A percentile compares a stretch with the other conserved stretches of the same genome.
These are phyloP conservation scores for Apantesis nais DNA, from an alignment of 2,888 invertebrate genomes.

Conservation along the genomic window DNA sequence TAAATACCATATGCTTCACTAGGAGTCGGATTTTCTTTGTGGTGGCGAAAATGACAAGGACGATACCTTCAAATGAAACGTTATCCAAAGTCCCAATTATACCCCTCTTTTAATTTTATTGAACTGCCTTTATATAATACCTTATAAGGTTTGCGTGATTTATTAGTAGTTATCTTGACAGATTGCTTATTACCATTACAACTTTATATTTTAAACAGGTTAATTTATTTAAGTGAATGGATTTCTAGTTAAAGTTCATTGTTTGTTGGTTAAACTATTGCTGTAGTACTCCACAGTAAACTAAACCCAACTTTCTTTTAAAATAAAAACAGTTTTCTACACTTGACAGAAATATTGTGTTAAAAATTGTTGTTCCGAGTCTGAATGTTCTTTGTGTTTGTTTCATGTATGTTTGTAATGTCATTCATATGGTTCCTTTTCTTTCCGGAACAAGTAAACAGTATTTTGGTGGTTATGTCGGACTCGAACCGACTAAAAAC, in stretches of 20 bases:
- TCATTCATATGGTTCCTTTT: background rate
- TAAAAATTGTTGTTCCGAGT: too few relatives aligned
- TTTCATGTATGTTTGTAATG: too few relatives aligned
- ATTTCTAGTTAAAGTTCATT: background rate
- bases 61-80: slow-evolving; percentile 59
- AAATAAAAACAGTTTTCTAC: too few relatives aligned
- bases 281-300: background rate
- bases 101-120: slow-evolving; percentile 61
- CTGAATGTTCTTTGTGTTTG: too few relatives aligned
- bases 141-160: slow-evolving; percentile 61
- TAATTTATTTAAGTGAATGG: slow-evolving; percentile 13
- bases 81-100: slow-evolving; percentile 62
- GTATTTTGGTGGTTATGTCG: too few relatives aligned
- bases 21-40: slow-evolving; percentile 38
- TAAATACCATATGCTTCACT: background rate
- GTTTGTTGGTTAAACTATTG: background rate
- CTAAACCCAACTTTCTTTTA: too few relatives aligned
- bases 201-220: slow-evolving; percentile 18
- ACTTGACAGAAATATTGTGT: too few relatives aligned
- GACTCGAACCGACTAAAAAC: too few relatives aligned
- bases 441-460: background rate
- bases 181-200: slow-evolving; percentile 39
- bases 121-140: slow-evolving; percentile 57
- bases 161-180: slow-evolving; percentile 53
- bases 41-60: slow-evolving; percentile 64